Base-by-base conservation (phyloP, 2,113 vertebrate genomes). In the Sula dactylatra region DNA sequence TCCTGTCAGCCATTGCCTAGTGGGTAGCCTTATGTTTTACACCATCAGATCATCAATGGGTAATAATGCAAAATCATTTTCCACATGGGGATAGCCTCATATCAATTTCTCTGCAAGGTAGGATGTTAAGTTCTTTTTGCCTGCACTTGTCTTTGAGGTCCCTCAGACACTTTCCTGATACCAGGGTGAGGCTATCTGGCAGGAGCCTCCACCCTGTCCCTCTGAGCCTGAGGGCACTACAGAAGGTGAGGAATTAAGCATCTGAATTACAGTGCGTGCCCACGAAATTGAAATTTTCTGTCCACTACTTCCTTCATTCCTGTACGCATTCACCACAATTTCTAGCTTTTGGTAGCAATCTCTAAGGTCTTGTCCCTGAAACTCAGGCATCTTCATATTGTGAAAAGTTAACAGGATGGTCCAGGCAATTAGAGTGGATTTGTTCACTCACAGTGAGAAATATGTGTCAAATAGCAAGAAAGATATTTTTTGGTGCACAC, bases 401-500 rank as follows among this genome's bases (percentile, higher is more conserved):
- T 32, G 36, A 47, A 64, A 56, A 45, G 24, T 8, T 45, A 38
- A 58, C 27, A 50, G 49, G 49, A 29, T 52, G 29, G 17, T 36
- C 34, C 7, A 26, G 38, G 76, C 32, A 76, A 47, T 42, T 31
- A 15, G 25, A 64, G 49, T 26, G 15, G 3, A 7, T 74, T 64
- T 64, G 25, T 36, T 84, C 49, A 13, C 13, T 62, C 4, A 7
- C 12, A 45, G 36, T 40, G 54, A 79, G 79, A 79, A 74, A 16
- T 47, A 14, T 62, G 6, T 16, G 36, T 73, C 47, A 52, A 52
- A 13, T 27, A 50, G 15, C 36, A 62, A 62, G 42, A 45, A 21
- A 29, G 45, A n/a, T 12, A 31, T 10, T 25, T 4, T 65, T 77
- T 38, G 21, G 17, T 3, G 3, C 45, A n/a, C 1, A 0, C 16